These are phyloP conservation scores for Bombylius major DNA, from an alignment of 2,888 invertebrate species.

Conservation along the genomic window DNA sequence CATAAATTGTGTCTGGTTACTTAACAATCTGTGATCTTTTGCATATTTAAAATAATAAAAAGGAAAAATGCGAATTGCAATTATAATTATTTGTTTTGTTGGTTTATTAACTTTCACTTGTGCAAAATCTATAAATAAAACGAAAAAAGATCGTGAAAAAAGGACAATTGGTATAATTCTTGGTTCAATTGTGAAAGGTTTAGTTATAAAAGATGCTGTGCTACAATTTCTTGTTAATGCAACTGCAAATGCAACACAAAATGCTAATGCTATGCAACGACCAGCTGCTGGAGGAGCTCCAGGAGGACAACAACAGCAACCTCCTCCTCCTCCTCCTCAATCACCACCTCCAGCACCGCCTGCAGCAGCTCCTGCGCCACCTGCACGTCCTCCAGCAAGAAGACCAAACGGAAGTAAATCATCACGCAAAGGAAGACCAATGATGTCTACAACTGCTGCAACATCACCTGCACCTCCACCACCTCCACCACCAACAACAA, in stretches of 20 bases:
- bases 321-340: background rate
- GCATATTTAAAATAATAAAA: too few relatives aligned
- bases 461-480: background rate
- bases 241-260: background rate
- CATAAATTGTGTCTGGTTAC: too few relatives aligned
- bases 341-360: background rate
- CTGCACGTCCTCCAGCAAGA: too few relatives aligned
- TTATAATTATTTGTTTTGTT: background rate
- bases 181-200: conserved; percentile 4
- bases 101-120: background rate
- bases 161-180: conserved; percentile 1
- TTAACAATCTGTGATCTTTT: too few relatives aligned
- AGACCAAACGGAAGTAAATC: background rate
- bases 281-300: background rate
- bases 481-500: background rate
- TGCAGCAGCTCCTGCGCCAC: background rate
- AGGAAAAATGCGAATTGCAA: background rate
- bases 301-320: background rate
- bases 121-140: background rate
- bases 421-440: background rate
- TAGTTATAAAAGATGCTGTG: conserved; percentile 2
- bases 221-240: conserved; percentile 3
- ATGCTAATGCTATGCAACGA: background rate
- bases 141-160: background rate
- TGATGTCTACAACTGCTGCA: background rate